phyloP scores from a whole-genome alignment of 2,888 invertebrate genomes.

The Polydrusus pterygomalis region DNA sequence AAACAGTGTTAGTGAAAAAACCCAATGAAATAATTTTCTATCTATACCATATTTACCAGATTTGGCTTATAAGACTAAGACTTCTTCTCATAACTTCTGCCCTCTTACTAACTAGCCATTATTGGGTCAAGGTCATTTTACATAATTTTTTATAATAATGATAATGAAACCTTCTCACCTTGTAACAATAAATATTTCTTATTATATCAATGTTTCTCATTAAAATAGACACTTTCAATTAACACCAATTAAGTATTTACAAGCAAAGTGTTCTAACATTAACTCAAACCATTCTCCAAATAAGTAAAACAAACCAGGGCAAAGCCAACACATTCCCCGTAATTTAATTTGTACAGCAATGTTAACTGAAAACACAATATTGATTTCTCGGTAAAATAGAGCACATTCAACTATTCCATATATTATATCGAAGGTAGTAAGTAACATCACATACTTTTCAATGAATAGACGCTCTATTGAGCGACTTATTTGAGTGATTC shows the following conservation, averaged over 20 bases:
- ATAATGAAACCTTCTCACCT: too few relatives aligned
- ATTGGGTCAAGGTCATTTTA: too few relatives aligned
- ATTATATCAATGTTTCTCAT: background rate
- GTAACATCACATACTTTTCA: background rate
- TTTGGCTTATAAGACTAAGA: too few relatives aligned
- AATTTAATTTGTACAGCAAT: slow-evolving; percentile 39
- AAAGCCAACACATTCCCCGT: slow-evolving; percentile 36
- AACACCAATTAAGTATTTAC: slow-evolving; percentile 25
- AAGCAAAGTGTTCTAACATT: slow-evolving; percentile 13
- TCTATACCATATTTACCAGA: too few relatives aligned
- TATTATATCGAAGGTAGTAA: slow-evolving; percentile 25
- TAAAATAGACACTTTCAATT: background rate
- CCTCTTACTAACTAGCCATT: too few relatives aligned
- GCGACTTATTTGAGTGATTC: too few relatives aligned
- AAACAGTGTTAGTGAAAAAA: too few relatives aligned
- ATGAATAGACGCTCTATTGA: background rate
- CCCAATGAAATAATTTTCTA: too few relatives aligned
- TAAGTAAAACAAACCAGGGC: slow-evolving; percentile 41
- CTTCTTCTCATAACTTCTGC: too few relatives aligned
- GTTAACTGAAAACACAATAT: slow-evolving; percentile 45
- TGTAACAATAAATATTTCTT: too few relatives aligned
- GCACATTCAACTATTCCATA: slow-evolving; percentile 23
- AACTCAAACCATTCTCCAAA: slow-evolving; percentile 27
- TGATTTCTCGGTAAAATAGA: slow-evolving; percentile 39
- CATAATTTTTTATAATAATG: too few relatives aligned